Evolutionary conservation across 2,888 invertebrate genomes (phyloP).

Genomic region (Gerris lacustris): DNA sequence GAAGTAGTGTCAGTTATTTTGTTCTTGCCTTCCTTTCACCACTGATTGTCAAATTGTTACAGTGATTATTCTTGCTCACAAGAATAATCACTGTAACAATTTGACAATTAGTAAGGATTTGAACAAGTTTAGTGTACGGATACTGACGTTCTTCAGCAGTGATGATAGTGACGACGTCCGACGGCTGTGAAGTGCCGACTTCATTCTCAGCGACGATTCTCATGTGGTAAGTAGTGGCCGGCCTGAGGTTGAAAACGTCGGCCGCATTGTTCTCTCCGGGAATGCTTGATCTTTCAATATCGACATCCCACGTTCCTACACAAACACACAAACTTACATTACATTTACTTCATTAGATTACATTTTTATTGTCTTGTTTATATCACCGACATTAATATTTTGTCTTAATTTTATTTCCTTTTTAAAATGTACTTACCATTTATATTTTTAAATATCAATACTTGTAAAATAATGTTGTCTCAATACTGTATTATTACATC

Average conservation of each 20-base stretch:
- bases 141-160: slow-evolving; percentile 75
- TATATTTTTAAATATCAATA: no score
- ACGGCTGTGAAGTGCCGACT: slow-evolving; percentile 82
- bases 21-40: no score
- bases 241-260: slow-evolving; percentile 74
- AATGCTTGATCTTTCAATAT: slow-evolving; percentile 75
- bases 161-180: slow-evolving; percentile 84
- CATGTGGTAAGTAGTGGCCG: slow-evolving; percentile 85
- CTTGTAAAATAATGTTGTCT: no score
- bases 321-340: neutral
- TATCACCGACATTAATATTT: no score
- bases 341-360: slow-evolving; percentile 1
- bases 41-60: no score
- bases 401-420: no score
- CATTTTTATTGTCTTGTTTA: neutral
- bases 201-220: slow-evolving; percentile 88
- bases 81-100: no score
- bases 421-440: no score
- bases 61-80: no score
- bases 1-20: no score
- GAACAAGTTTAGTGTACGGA: neutral
- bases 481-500: no score
- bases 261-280: slow-evolving; percentile 83
- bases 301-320: slow-evolving; percentile 60
- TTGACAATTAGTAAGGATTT: no score